Base-by-base conservation (phyloP, 2,888 invertebrate species). In the Hypsopygia costalis region DNA sequence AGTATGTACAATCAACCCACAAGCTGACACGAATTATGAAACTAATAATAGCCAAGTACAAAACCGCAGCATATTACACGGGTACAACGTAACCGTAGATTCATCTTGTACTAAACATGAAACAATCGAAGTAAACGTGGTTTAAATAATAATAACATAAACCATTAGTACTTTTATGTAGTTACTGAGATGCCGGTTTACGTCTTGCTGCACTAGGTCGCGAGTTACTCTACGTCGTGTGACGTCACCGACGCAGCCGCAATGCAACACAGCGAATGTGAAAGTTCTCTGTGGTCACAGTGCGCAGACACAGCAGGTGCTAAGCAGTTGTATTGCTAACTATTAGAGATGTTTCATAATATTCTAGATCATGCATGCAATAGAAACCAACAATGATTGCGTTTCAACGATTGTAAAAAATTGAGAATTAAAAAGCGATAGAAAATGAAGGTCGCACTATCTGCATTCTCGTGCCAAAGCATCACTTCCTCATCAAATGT, bases 201-300 rank as follows among this genome's bases (percentile, higher is more conserved):
- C 49, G 47, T 46, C 49, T 51, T 49, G 50, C 45, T 55, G 57
- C 53, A 61, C 56, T 58, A 45, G 43, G 57, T 54, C 62, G 61
- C 57, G n/a, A 36, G 29, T 11, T 12, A 31, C 30, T 28, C 8
- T 33, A 34, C 53, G 51, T 47, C 49, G 51, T 51, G 67, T 81
- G 85, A 81, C 81, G 82, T 81, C 83, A 81, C 52, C 53, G 51
- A 61, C 70, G 67, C 68, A 59, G 66, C 58, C 67, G 68, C 73
- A 74, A 69, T 81, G 77, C 79, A 80, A 80, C 75, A 59, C 62
- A 78, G 70, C 75, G 77, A 85, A 86, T 86, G 87, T 87, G 87
- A 87, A 87, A 87, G 87, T 87, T 85, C 78, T 69, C 62, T 50
- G 67, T 68, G 68, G 71, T 68, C 68, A 54, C 71, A 74, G 61